Evolutionary conservation across 2,113 vertebrate species (phyloP).

Genomic region (Jaculus jaculus): DNA sequence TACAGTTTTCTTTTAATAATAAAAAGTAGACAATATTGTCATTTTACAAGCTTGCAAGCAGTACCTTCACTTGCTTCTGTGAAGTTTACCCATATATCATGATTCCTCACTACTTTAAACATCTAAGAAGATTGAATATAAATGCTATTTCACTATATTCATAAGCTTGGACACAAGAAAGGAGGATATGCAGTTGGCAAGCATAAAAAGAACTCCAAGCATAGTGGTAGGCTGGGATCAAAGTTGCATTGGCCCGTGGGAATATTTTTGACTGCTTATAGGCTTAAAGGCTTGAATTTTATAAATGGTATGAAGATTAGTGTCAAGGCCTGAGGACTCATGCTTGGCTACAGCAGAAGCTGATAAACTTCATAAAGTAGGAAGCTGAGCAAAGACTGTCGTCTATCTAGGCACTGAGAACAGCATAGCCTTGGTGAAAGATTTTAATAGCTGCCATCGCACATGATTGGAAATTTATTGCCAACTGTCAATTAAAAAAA

Average conservation of each 20-base stretch:
- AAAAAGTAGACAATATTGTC: background rate
- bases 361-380: background rate
- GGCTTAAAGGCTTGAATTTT: background rate
- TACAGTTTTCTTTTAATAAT: background rate
- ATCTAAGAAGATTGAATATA: background rate
- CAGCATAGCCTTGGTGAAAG: background rate
- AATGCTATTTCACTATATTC: background rate
- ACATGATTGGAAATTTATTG: background rate
- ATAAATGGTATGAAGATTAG: background rate
- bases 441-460: background rate
- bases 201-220: background rate
- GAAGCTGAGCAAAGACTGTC: background rate
- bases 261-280: constrained; percentile 27
- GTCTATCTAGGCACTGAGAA: background rate
- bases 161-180: constrained; percentile 14
- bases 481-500: background rate
- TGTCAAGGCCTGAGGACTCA: background rate
- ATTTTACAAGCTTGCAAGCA: background rate
- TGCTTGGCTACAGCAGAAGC: background rate
- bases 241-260: background rate
- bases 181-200: background rate
- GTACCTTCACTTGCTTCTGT: background rate
- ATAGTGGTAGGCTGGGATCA: background rate
- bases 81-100: background rate
- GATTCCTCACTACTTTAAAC: background rate